Conservation (phyloP, 1,140 invertebrate genomes). For the Drosophila ananassae region DNA sequence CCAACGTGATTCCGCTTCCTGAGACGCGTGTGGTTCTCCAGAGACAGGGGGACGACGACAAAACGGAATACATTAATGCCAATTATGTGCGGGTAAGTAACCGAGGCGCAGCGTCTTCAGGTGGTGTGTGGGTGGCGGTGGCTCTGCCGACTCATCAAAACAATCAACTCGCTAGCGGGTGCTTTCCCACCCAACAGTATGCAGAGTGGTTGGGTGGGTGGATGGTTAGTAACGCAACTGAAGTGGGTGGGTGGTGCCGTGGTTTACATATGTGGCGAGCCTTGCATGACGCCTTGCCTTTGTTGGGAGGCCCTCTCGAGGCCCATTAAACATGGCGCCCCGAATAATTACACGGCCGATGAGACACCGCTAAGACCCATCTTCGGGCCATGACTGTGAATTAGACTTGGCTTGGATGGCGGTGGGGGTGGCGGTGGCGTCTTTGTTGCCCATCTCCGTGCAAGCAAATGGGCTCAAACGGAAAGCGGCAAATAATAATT, state of each 20-base stretch:
- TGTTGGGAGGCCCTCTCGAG: conserved; percentile 9
- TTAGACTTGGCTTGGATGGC: conserved; percentile 4
- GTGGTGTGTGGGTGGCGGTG: conserved; percentile 14
- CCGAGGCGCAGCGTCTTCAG: conserved; percentile 21
- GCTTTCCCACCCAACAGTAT: conserved; percentile 5
- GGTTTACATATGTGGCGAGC: conserved; percentile 33
- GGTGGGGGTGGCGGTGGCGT: too few relatives aligned
- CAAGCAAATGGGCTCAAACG: conserved; percentile 32
- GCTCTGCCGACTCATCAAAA: conserved; percentile 33
- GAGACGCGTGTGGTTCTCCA: conserved; percentile 92
- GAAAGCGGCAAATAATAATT: conserved; percentile 36
- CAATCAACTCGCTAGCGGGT: conserved; percentile 54
- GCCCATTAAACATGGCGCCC: conserved; percentile 53
- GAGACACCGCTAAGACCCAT: conserved; percentile 33
- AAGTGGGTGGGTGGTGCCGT: neutral
- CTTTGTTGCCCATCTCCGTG: conserved; percentile 34
- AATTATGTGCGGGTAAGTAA: conserved; percentile 91
- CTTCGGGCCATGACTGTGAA: conserved; percentile 46
- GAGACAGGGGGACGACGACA: conserved; percentile 88
- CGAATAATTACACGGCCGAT: conserved; percentile 56
- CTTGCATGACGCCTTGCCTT: conserved; percentile 45
- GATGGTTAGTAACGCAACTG: neutral
- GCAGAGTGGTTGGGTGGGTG: neutral
- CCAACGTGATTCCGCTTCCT: conserved; percentile 96
- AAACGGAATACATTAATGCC: conserved; percentile 96